Evolutionary conservation across 2,888 invertebrate genomes (phyloP).

Genomic region (Meganola albula): DNA sequence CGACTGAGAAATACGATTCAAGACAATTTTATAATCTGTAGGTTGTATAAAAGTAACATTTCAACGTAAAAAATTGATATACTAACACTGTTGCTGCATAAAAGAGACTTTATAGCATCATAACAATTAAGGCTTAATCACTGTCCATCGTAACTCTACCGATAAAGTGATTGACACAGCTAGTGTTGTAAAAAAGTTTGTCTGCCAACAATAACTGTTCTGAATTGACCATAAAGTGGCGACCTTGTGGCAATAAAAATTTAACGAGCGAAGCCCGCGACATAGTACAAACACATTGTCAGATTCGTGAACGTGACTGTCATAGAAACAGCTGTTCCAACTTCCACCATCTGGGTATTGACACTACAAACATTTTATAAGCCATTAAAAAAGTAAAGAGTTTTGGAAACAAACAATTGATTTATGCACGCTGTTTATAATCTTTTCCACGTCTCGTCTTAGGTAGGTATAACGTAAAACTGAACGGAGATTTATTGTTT

Average conservation of each 20-base stretch:
- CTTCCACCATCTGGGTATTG: constrained; percentile 50
- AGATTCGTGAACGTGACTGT: constrained; percentile 68
- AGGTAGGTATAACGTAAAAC: constrained; percentile 10
- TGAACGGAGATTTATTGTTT: constrained; percentile 24
- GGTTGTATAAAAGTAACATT: constrained; percentile 35
- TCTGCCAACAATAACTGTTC: constrained; percentile 72
- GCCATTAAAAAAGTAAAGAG: constrained; percentile 49
- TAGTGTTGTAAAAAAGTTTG: constrained; percentile 60
- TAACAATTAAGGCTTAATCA: constrained; percentile 72
- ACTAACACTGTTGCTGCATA: constrained; percentile 47
- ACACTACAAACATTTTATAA: constrained; percentile 27
- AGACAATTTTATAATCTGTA: constrained; percentile 26
- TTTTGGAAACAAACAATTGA: constrained; percentile 44
- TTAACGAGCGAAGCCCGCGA: constrained; percentile 71
- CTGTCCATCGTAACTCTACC: constrained; percentile 64
- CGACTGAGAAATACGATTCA: constrained; percentile 21
- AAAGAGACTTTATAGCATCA: constrained; percentile 59
- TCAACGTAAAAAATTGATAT: constrained; percentile 37
- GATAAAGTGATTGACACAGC: constrained; percentile 60
- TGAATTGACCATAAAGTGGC: constrained; percentile 77
- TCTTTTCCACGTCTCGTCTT: constrained; percentile 22
- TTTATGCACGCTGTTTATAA: constrained; percentile 38
- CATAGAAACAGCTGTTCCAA: constrained; percentile 68
- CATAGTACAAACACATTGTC: constrained; percentile 59
- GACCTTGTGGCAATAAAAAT: constrained; percentile 78